Evolutionary conservation across 2,113 vertebrate species (phyloP), one percentile per base, ranked within the genome.

Genomic region (Pomatostomus ruficeps): DNA sequence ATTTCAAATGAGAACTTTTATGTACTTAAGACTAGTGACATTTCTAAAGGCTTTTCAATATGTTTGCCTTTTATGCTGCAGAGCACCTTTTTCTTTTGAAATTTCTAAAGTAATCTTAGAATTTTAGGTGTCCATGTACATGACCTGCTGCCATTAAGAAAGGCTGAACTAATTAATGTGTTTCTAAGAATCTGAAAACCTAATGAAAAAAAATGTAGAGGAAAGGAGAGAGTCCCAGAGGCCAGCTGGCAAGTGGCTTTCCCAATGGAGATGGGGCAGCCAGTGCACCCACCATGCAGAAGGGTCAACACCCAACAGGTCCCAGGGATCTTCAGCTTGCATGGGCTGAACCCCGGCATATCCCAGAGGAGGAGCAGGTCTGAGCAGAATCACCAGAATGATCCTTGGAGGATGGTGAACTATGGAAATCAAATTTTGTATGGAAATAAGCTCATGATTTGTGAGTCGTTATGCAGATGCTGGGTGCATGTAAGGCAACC

Each of bases 301-400:
- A 62, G 5, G 0, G 4, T 62, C 49, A 80, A 12, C 4, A 0
- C 0, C 31, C 21, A 46, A 7, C 5, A 31, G 10, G 13, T 7
- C 12, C 29, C 16, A 40, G 17, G 26, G 10, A 9, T 52, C 36
- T 72, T 82, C 42, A 67, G 3, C 10, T 68, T 51, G 9, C 17
- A 10, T 15, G 8, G 25, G 14, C 15, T 61, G 63, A 73, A 55
- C 3, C 8, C 1, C 11, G 72, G 36, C 15, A 57, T 14, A 26
- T 46, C 5, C 11, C 45, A 54, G 33, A 24, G 46, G 15, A 80
- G 58, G 38, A 54, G 35, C 2, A 61, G 10, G n/a, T 5, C 22
- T 68, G 36, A 55, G n/a, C 2, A 3, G 23, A 38, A 15, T 4
- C n/a, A 33, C 4, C 2, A 3, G 19, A 83, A 20, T 14, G 11